These are phyloP conservation scores for Gasterosteus aculeatus DNA, from an alignment of 2,113 vertebrate genomes.

Conservation along the genomic window DNA sequence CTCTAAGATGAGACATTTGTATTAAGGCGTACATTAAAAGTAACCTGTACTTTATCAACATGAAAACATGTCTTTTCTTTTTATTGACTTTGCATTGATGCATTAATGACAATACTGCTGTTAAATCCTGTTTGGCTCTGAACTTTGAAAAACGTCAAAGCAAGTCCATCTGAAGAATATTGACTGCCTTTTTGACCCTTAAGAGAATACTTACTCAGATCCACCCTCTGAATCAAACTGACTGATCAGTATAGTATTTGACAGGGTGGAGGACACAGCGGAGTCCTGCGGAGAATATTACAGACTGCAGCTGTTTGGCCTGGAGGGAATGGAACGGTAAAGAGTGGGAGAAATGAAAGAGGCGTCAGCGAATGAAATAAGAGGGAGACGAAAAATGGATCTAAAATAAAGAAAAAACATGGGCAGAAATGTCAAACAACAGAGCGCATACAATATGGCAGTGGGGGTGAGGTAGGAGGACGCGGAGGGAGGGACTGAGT, in stretches of 20 bases:
- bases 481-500: slow-evolving; percentile 40
- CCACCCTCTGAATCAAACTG: slow-evolving; percentile 54
- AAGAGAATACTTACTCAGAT: slow-evolving; percentile 25
- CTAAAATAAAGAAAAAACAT: slow-evolving; percentile 17
- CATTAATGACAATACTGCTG: background rate
- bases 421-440: slow-evolving; percentile 29
- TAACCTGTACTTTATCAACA: background rate
- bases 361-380: slow-evolving; percentile 11
- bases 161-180: background rate
- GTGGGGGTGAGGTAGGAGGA: slow-evolving; percentile 26
- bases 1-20: background rate
- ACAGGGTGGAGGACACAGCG: slow-evolving; percentile 60
- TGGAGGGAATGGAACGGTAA: slow-evolving; percentile 32
- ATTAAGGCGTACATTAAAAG: background rate
- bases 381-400: slow-evolving; percentile 24
- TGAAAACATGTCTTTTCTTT: slow-evolving; percentile 1
- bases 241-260: slow-evolving; percentile 48
- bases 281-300: slow-evolving; percentile 66
- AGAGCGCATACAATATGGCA: slow-evolving; percentile 36
- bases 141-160: background rate
- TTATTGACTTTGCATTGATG: background rate
- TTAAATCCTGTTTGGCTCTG: slow-evolving; percentile 6
- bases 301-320: slow-evolving; percentile 58
- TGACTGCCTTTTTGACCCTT: slow-evolving; percentile 28
- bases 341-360: slow-evolving; percentile 44